phyloP scores from a whole-genome alignment of 2,113 vertebrate genomes.

The Sialia sialis region DNA sequence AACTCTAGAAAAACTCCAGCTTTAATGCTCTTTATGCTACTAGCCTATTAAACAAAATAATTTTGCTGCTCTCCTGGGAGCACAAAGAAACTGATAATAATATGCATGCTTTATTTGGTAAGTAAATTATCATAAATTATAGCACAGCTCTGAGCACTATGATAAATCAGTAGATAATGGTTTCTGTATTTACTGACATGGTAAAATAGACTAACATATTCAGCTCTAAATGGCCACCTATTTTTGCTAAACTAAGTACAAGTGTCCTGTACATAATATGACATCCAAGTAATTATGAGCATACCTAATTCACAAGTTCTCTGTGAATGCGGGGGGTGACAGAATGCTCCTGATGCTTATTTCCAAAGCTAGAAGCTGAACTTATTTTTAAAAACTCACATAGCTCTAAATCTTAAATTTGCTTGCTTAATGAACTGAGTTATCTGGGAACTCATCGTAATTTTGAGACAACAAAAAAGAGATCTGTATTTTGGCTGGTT shows the following conservation, averaged over 20 bases:
- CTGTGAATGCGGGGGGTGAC: background rate
- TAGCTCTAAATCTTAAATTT: background rate
- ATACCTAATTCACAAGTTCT: background rate
- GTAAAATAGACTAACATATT: constrained; percentile 9
- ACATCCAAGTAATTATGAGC: background rate
- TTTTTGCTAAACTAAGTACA: background rate
- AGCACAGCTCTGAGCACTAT: background rate
- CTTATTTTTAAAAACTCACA: background rate
- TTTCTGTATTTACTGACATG: constrained; percentile 47
- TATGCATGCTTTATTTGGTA: constrained; percentile 26
- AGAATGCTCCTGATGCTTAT: background rate
- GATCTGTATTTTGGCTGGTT: background rate
- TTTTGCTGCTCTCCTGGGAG: constrained; percentile 44
- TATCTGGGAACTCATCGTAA: background rate
- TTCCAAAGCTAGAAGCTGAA: background rate
- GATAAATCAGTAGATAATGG: constrained; percentile 56
- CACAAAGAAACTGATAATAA: constrained; percentile 46
- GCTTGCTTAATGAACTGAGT: background rate
- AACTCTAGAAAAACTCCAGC: constrained; percentile 32
- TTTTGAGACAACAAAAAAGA: background rate
- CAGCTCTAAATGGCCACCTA: background rate
- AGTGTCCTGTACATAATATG: background rate
- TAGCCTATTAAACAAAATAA: constrained; percentile 36
- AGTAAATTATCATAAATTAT: constrained; percentile 40
- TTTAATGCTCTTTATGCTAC: constrained; percentile 21